phyloP scores from a whole-genome alignment of 1,140 invertebrate species.

The Scaptomyza montana region DNA sequence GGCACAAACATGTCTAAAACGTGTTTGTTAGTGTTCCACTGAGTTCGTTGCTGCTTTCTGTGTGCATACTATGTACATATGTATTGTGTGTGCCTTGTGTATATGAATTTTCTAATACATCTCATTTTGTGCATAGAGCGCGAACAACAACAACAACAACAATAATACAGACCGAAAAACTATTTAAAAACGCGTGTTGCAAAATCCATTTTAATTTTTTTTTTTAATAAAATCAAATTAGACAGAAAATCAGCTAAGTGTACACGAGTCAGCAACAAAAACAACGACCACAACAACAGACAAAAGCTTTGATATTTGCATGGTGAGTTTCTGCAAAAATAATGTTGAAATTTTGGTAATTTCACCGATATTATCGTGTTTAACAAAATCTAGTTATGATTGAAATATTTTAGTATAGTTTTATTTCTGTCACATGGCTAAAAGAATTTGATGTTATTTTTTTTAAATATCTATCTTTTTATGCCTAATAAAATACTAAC shows the following conservation, averaged over 20 bases:
- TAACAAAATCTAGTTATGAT: no score
- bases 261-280: constrained; percentile 10
- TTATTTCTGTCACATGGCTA: no score
- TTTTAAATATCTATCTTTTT: not conserved
- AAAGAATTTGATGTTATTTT: no score
- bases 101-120: constrained; percentile 34
- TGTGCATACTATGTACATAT: constrained; percentile 28
- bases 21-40: constrained; percentile 54
- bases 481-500: not conserved
- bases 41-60: constrained; percentile 24
- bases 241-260: constrained; percentile 6
- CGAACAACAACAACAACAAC: constrained; percentile 12
- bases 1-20: constrained; percentile 23
- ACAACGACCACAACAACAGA: constrained; percentile 4
- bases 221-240: constrained; percentile 19
- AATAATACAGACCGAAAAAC: constrained; percentile 17
- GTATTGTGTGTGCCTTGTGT: constrained; percentile 45
- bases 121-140: constrained; percentile 26
- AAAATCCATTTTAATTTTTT: constrained; percentile 14
- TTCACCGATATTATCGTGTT: no score
- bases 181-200: constrained; percentile 7
- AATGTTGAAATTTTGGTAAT: not conserved
- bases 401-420: no score
- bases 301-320: constrained; percentile 25
- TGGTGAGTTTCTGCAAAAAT: constrained; percentile 31